Conservation (phyloP, 2,888 invertebrate genomes). For the Homarus gammarus region DNA sequence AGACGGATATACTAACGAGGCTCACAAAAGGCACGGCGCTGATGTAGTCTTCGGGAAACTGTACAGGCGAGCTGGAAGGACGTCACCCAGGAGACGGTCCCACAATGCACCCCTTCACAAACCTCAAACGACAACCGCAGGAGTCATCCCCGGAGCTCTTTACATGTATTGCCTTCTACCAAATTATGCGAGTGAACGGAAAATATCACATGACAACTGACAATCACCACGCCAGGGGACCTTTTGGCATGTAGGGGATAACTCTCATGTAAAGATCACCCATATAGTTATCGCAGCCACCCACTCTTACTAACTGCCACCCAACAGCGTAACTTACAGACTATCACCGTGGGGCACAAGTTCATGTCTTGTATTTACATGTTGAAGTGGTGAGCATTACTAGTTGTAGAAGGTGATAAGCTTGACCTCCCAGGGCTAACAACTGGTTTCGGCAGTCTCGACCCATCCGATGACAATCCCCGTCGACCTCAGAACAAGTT, state of each 20-base stretch:
- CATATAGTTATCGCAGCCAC: neutral
- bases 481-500: conserved; percentile 38
- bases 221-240: neutral
- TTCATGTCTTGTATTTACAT: too few relatives aligned
- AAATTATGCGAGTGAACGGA: neutral
- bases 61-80: neutral
- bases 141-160: neutral
- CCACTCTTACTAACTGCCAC: neutral
- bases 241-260: neutral
- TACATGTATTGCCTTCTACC: neutral
- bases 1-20: conserved; percentile 2
- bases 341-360: too few relatives aligned
- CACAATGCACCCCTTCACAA: neutral
- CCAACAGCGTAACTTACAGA: too few relatives aligned
- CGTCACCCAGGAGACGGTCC: neutral
- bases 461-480: conserved; percentile 39
- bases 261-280: neutral
- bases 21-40: neutral
- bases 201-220: neutral
- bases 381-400: neutral
- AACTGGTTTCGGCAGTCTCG: conserved; percentile 5
- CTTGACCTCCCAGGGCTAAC: conserved; percentile 39
- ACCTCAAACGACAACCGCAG: neutral
- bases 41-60: conserved; percentile 11
- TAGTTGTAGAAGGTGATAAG: neutral